A percentile compares a stretch with the other conserved stretches of the same genome.
Evolutionary conservation across 2,888 invertebrate genomes (phyloP).

Genomic region (Trachelus troglodyta): DNA sequence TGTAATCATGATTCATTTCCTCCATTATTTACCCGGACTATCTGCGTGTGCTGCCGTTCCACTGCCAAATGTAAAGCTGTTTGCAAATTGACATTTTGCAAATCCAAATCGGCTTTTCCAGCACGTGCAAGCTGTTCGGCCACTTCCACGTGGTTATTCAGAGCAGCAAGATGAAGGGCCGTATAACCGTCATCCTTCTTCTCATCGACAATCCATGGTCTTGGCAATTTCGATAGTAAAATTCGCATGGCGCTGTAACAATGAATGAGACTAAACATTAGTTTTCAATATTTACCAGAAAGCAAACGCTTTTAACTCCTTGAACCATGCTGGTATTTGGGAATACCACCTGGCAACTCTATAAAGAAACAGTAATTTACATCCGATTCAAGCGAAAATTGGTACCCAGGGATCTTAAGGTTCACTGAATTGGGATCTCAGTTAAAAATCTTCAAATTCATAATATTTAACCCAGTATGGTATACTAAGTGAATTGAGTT

Average conservation of each 20-base stretch:
- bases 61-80: conserved; percentile 95
- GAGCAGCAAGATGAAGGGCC: conserved; percentile 92
- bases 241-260: conserved; percentile 93
- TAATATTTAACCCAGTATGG: too few relatives aligned
- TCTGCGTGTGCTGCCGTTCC: conserved; percentile 97
- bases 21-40: conserved; percentile 79
- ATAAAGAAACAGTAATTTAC: too few relatives aligned
- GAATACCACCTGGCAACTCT: too few relatives aligned
- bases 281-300: conserved; percentile 8
- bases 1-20: neutral
- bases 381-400: too few relatives aligned
- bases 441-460: too few relatives aligned
- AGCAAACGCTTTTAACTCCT: neutral
- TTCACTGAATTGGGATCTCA: too few relatives aligned
- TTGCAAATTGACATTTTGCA: conserved; percentile 96
- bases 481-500: too few relatives aligned
- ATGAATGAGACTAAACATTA: conserved; percentile 22
- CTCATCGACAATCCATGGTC: conserved; percentile 98
- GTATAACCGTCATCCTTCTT: conserved; percentile 99
- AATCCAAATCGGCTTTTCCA: conserved; percentile 93
- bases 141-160: conserved; percentile 97
- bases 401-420: too few relatives aligned
- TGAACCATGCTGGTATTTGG: too few relatives aligned
- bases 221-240: conserved; percentile 89
- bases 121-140: conserved; percentile 88